A percentile compares a stretch with the other conserved stretches of the same genome.
Conservation (phyloP, 2,888 invertebrate species). For the Liodrosophila aerea region DNA sequence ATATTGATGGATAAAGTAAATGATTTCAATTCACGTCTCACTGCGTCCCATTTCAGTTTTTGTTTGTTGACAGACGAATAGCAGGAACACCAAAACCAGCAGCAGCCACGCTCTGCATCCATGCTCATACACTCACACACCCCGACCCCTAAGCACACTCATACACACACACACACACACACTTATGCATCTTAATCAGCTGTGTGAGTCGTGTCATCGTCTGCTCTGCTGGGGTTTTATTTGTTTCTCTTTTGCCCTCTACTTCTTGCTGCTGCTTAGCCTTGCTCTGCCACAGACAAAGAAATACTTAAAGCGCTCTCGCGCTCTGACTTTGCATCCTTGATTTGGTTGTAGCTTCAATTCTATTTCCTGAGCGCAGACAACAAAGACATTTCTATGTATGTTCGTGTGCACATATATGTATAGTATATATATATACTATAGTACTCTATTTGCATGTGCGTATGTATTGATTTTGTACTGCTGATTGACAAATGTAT, state of each 20-base stretch:
- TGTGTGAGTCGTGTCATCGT: slow-evolving; percentile 35
- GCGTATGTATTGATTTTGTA: no score
- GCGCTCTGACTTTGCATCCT: slow-evolving; percentile 53
- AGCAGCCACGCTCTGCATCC: slow-evolving; percentile 3
- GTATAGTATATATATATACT: no score
- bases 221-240: slow-evolving; percentile 17
- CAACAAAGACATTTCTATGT: slow-evolving; percentile 49
- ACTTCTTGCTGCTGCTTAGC: slow-evolving; percentile 11
- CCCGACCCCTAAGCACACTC: not conserved
- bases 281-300: slow-evolving; percentile 44
- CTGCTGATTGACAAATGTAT: no score
- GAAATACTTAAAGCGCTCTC: slow-evolving; percentile 41
- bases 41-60: slow-evolving; percentile 47
- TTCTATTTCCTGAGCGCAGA: slow-evolving; percentile 57
- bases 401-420: slow-evolving; percentile 1
- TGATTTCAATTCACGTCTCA: slow-evolving; percentile 65
- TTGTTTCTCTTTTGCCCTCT: not conserved
- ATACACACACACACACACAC: slow-evolving; percentile 18
- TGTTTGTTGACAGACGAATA: slow-evolving; percentile 48
- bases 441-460: no score
- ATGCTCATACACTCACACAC: not conserved
- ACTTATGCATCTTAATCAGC: slow-evolving; percentile 53
- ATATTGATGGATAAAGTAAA: slow-evolving; percentile 57
- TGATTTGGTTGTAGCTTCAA: slow-evolving; percentile 50
- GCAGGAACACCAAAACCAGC: slow-evolving; percentile 10